These are phyloP conservation scores for Coelopa frigida DNA, from an alignment of 1,140 invertebrate genomes.

Conservation along the genomic window DNA sequence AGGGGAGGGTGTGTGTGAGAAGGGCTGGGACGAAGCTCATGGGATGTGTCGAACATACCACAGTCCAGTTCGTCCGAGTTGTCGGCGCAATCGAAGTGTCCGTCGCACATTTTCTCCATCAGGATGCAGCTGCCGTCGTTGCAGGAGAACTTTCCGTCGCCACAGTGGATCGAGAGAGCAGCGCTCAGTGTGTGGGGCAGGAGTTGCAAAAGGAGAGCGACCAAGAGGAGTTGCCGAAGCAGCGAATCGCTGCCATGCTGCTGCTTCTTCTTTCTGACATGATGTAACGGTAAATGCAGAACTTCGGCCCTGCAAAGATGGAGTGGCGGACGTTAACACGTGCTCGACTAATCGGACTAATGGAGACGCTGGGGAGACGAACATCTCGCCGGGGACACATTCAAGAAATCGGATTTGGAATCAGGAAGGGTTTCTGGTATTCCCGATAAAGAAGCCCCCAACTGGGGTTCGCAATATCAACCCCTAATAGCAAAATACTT, in stretches of 20 bases:
- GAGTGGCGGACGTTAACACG: no score
- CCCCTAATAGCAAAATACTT: no score
- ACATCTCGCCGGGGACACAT: no score
- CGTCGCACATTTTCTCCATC: slow-evolving; percentile 58
- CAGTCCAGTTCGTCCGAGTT: slow-evolving; percentile 59
- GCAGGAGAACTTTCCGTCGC: slow-evolving; percentile 45
- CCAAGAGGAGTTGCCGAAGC: background rate
- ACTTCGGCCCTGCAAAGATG: slow-evolving; percentile 8
- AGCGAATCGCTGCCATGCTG: background rate
- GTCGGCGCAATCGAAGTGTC: slow-evolving; percentile 56
- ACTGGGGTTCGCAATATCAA: no score
- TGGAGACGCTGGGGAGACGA: no score
- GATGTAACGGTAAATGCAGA: slow-evolving; percentile 9
- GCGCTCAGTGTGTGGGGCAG: background rate
- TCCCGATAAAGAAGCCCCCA: no score
- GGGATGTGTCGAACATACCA: slow-evolving; percentile 47
- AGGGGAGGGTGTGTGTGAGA: background rate
- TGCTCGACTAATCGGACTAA: no score
- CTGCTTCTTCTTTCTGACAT: slow-evolving; percentile 11
- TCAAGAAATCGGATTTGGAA: no score
- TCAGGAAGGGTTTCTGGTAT: no score
- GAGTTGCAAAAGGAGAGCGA: background rate
- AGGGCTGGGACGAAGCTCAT: no score
- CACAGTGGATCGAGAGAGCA: slow-evolving; percentile 16
- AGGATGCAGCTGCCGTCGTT: slow-evolving; percentile 55